Conservation (phyloP, 2,888 invertebrate species). For the Agonopterix arenella region DNA sequence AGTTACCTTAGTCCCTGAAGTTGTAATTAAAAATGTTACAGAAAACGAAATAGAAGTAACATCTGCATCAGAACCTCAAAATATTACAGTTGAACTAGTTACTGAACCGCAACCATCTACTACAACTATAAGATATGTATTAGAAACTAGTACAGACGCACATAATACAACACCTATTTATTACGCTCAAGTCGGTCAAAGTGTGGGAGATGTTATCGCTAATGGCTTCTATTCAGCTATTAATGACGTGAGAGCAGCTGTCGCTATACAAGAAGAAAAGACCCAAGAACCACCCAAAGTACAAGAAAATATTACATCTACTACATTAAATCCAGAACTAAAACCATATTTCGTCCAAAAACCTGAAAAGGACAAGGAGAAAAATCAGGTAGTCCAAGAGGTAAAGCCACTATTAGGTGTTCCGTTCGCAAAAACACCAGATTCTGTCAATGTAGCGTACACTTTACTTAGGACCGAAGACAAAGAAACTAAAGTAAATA, state of each 20-base stretch:
- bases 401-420: slow-evolving; percentile 47
- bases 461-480: slow-evolving; percentile 51
- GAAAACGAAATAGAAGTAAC: slow-evolving; percentile 38
- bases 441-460: slow-evolving; percentile 57
- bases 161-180: slow-evolving; percentile 59
- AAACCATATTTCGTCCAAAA: slow-evolving; percentile 40
- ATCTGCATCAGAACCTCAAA: slow-evolving; percentile 32
- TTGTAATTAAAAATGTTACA: slow-evolving; percentile 34
- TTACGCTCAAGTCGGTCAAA: slow-evolving; percentile 65
- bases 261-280: slow-evolving; percentile 76
- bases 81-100: slow-evolving; percentile 36
- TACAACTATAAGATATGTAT: slow-evolving; percentile 45
- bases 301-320: slow-evolving; percentile 22
- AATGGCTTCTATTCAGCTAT: slow-evolving; percentile 76
- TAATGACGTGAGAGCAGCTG: slow-evolving; percentile 79
- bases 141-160: slow-evolving; percentile 41
- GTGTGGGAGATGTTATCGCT: slow-evolving; percentile 48
- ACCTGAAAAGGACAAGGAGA: slow-evolving; percentile 29
- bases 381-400: slow-evolving; percentile 39
- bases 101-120: slow-evolving; percentile 36
- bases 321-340: slow-evolving; percentile 36
- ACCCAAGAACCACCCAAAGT: slow-evolving; percentile 58
- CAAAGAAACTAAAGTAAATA: slow-evolving; percentile 40
- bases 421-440: slow-evolving; percentile 49
- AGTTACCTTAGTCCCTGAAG: slow-evolving; percentile 28